These are phyloP conservation scores for Heliothis subflexa DNA, from an alignment of 1,140 invertebrate genomes.

Conservation along the genomic window DNA sequence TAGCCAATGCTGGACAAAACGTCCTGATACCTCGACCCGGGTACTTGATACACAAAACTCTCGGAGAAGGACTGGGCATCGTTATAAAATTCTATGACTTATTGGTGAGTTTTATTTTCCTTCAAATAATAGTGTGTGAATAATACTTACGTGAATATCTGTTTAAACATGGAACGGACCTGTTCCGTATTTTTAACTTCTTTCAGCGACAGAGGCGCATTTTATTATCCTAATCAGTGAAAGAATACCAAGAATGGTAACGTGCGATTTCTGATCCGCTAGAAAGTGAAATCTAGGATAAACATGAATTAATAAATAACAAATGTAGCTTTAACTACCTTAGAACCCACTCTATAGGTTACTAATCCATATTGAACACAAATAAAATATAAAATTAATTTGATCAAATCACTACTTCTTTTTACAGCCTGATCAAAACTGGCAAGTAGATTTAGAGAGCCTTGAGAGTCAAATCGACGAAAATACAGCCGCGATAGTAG, in stretches of 20 bases:
- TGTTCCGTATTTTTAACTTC: no score
- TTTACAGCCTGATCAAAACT: conserved; percentile 93
- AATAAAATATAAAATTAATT: no score
- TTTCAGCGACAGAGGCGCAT: no score
- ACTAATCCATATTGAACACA: no score
- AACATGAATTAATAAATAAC: conserved; percentile 67
- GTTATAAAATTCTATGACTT: conserved; percentile 95
- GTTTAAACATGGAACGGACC: no score
- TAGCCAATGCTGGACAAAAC: conserved; percentile 95
- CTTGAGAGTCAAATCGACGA: conserved; percentile 96
- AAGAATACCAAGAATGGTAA: no score
- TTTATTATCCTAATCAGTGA: no score
- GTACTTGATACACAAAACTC: conserved; percentile 97
- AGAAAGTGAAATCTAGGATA: no score
- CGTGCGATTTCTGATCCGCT: no score
- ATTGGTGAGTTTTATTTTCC: conserved; percentile 85
- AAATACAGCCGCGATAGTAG: conserved; percentile 95
- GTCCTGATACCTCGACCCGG: conserved; percentile 97
- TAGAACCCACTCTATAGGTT: no score
- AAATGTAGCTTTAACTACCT: conserved; percentile 81
- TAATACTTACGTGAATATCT: no score
- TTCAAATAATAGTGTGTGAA: no score
- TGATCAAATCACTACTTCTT: background rate
- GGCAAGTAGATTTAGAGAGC: conserved; percentile 96
- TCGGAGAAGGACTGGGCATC: conserved; percentile 95